Conservation (phyloP, 2,113 vertebrate genomes). For the Cettia cetti region DNA sequence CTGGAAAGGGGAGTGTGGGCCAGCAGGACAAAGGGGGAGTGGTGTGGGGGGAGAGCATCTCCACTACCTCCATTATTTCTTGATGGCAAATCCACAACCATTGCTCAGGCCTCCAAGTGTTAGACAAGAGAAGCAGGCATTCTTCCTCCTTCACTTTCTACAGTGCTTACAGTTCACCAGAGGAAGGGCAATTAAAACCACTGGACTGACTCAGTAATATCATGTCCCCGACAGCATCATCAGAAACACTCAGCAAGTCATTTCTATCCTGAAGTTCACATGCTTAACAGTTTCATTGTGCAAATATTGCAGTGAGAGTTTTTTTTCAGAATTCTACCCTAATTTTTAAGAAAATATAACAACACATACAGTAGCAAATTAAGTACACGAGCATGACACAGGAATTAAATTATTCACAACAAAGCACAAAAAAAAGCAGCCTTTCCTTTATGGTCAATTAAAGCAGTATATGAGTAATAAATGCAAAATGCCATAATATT, state of each 20-base stretch:
- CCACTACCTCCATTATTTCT: background rate
- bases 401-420: background rate
- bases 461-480: background rate
- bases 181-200: background rate
- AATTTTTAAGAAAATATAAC: background rate
- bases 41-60: background rate
- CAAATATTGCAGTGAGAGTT: background rate
- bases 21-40: background rate
- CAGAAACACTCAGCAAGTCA: background rate
- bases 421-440: background rate
- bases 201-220: background rate
- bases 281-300: background rate
- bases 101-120: background rate
- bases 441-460: slow-evolving; percentile 14
- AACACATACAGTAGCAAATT: background rate
- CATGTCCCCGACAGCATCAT: background rate
- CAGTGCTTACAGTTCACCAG: background rate
- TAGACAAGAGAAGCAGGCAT: background rate
- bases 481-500: slow-evolving; percentile 21
- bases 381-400: background rate
- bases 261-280: background rate
- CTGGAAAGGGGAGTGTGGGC: background rate
- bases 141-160: background rate
- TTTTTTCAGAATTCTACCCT: background rate
- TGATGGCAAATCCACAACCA: background rate